Evolutionary conservation across 2,113 vertebrate genomes (phyloP), one percentile per base, ranked within the genome.

Genomic region (Acanthochromis polyacanthus): DNA sequence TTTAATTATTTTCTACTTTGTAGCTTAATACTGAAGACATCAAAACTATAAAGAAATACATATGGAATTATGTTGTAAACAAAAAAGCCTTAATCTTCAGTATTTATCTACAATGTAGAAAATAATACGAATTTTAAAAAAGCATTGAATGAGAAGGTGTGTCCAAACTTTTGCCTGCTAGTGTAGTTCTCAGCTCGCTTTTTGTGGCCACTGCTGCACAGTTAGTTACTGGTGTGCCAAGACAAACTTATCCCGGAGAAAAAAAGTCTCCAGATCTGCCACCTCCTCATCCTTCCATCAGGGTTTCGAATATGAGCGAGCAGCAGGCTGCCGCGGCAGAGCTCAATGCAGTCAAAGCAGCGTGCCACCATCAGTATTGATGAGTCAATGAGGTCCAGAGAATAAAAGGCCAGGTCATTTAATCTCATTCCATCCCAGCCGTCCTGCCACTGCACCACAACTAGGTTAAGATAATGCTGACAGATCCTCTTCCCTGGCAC

Each of bases 391-490:
- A 82, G 59, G 65, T 36, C 36, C 22, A 36, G 64, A 45, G 60
- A 71, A 78, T 66, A 82, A 82, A 81, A 82, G 68, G 71, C 52
- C 60, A 77, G 57, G 64, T 83, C 67, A 32, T 82, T 61, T 84
- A 88, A 84, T 90, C 78, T 83, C 56, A 65, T 91, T 84, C 57
- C 65, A 25, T 56, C 75, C 68, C 67, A 51, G 71, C 57, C 69
- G 28, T 60, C 61, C 52, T 80, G 80, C 76, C 83, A 62, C 55
- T 63, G 53, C 81, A 58, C 50, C 30, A 85, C 85, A 85, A 70
- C 75, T 57, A 43, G 72, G 84, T 90, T 85, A 77, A 76, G 79
- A 85, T 86, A 79, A 85, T 81, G 73, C 84, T 72, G 84, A 84
- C 57, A 60, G 83, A 89, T 88, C 64, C 64, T 63, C 66, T 57